These are phyloP conservation scores for Caenorhabditis japonica DNA, from an alignment of 2,888 invertebrate genomes.

Conservation along the genomic window DNA sequence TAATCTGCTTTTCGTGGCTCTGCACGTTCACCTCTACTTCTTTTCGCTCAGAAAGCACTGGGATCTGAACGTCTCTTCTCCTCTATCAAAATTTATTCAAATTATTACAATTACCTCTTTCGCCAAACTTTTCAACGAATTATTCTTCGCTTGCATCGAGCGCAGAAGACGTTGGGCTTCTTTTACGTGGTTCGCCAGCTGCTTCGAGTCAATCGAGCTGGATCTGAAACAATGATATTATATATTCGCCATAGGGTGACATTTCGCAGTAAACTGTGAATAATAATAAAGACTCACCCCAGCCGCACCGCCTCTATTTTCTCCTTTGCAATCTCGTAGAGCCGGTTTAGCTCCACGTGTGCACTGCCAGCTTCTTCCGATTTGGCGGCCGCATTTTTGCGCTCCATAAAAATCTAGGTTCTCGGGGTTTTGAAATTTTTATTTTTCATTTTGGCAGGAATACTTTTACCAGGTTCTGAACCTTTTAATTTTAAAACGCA, in stretches of 20 bases:
- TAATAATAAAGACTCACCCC: not conserved
- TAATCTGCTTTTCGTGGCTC: slow-evolving; percentile 51
- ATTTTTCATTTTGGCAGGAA: too few species aligned
- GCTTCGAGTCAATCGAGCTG: slow-evolving; percentile 17
- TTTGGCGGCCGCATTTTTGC: not conserved
- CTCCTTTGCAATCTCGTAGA: slow-evolving; percentile 30
- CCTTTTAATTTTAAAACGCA: too few species aligned
- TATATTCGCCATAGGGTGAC: too few species aligned
- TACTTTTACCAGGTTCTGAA: too few species aligned
- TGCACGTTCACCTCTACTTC: slow-evolving; percentile 19
- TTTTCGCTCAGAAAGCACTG: slow-evolving; percentile 23
- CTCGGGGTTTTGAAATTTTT: too few species aligned
- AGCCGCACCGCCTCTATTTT: slow-evolving; percentile 24
- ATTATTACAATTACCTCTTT: slow-evolving; percentile 1
- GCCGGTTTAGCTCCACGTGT: slow-evolving; percentile 35
- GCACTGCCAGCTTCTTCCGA: slow-evolving; percentile 25
- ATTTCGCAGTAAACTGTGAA: not conserved
- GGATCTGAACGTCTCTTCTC: slow-evolving; percentile 19
- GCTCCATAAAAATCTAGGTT: slow-evolving; percentile 1
- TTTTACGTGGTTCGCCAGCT: slow-evolving; percentile 32
- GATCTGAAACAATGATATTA: too few species aligned
- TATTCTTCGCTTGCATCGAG: slow-evolving; percentile 32
- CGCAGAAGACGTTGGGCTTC: slow-evolving; percentile 40
- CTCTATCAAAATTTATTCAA: not conserved
- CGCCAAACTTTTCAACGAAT: slow-evolving; percentile 3